phyloP scores from a whole-genome alignment of 2,113 vertebrate species.

The Channa argus region DNA sequence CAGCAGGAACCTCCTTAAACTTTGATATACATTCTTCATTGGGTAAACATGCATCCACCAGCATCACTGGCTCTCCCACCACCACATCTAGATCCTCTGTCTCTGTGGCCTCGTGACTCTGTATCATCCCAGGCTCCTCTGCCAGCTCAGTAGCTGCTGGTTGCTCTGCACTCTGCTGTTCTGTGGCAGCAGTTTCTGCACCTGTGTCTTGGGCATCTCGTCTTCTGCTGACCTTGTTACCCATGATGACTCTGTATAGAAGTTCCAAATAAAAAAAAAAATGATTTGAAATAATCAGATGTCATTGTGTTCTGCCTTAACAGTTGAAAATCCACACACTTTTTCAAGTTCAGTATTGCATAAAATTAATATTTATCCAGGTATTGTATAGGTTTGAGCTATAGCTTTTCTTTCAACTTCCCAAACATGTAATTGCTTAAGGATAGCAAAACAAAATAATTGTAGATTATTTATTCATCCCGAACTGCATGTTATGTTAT shows the following conservation, averaged over 20 bases:
- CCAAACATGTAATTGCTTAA: background rate
- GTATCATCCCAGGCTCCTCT: conserved; percentile 8
- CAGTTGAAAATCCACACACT: no score
- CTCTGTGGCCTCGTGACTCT: conserved; percentile 14
- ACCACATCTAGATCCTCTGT: conserved; percentile 32
- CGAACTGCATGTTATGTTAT: no score
- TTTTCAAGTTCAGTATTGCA: background rate
- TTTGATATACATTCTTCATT: conserved; percentile 37
- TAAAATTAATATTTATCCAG: background rate
- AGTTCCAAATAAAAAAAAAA: background rate
- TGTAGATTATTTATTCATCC: no score
- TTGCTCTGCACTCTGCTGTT: conserved; percentile 50
- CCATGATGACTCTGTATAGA: conserved; percentile 72
- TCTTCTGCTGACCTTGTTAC: conserved; percentile 70
- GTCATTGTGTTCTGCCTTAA: no score
- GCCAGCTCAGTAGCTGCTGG: conserved; percentile 1
- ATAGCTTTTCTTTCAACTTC: background rate
- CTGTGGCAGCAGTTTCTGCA: conserved; percentile 28
- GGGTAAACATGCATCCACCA: background rate
- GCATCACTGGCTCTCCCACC: conserved; percentile 25
- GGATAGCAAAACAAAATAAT: background rate
- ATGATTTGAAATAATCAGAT: background rate
- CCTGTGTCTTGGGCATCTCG: conserved; percentile 17
- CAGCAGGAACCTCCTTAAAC: conserved; percentile 6
- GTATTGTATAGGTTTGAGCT: background rate